These are phyloP conservation scores for Rhynchophorus ferrugineus DNA, from an alignment of 1,140 invertebrate genomes.

Conservation along the genomic window DNA sequence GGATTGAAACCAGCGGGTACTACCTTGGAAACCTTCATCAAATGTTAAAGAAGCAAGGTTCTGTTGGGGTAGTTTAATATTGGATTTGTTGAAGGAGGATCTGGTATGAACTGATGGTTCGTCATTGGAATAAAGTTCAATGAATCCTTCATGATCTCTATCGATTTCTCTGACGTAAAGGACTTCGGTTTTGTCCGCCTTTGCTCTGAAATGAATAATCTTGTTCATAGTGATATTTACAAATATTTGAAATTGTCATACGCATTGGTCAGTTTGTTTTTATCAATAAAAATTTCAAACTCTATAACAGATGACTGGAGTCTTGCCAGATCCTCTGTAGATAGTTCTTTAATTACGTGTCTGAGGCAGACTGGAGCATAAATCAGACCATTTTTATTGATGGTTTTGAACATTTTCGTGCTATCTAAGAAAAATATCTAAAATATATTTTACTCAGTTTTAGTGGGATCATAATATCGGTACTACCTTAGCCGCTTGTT, in stretches of 20 bases:
- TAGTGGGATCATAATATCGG: neutral
- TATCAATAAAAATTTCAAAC: conserved; percentile 14
- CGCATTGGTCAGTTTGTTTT: conserved; percentile 18
- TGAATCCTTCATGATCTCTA: conserved; percentile 7
- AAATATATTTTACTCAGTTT: neutral
- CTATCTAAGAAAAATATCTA: conserved; percentile 21
- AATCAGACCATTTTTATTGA: conserved; percentile 8
- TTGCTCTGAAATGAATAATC: conserved; percentile 16
- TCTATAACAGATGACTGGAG: conserved; percentile 21
- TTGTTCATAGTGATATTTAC: neutral
- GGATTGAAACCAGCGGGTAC: too few species aligned
- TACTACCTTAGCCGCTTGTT: conserved; percentile 13
- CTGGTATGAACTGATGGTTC: neutral
- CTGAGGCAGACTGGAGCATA: conserved; percentile 23
- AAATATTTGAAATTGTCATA: conserved; percentile 10
- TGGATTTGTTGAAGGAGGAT: neutral
- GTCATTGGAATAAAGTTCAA: conserved; percentile 5
- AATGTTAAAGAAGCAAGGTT: too few species aligned
- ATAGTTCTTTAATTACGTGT: conserved; percentile 15
- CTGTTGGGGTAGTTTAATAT: too few species aligned
- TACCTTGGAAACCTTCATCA: too few species aligned
- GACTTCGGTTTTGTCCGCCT: conserved; percentile 13
- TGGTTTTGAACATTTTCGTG: conserved; percentile 13
- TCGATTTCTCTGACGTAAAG: conserved; percentile 18
- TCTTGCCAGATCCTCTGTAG: conserved; percentile 17